Evolutionary conservation across 2,888 invertebrate genomes (phyloP), one percentile per base, ranked within the genome.

Genomic region (Smittia aterrima): DNA sequence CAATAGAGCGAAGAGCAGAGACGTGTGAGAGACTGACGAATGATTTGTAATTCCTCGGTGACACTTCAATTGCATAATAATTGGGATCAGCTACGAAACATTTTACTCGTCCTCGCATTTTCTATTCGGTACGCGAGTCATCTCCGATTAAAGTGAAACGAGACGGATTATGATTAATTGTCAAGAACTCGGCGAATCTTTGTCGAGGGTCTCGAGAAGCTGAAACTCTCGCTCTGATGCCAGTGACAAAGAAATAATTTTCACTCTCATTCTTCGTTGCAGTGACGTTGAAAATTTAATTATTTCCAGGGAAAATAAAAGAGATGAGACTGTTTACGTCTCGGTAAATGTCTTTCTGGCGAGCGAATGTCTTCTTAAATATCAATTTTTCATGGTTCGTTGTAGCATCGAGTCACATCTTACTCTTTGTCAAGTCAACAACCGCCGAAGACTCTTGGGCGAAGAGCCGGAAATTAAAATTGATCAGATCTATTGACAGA

Each of bases 1-100:
- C n/a, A n/a, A n/a, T n/a, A n/a, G n/a, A n/a, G n/a, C n/a, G 32
- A 66, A 27, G 66, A 27, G 3, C 32, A 9, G 4, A 6, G 32
- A 32, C 32, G 32, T 32, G 32, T 32, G 32, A 32, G 9, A 32
- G 9, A 41, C 11, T 40, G 13, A n/a, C 13, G 20, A 22, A 16
- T 67, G n/a, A 40, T 67, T 32, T n/a, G 27, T 66, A n/a, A 27
- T 32, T 66, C 32, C 6, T 18, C 11, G 18, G 41, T 41, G 41
- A 41, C 41, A 67, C 67, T 20, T 66, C 41, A 20, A 67, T 67
- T 41, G 40, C 41, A 24, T 67, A 41, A 22, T 67, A 40, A 67
- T 67, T 22, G 41, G 20, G 47, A 68, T n/a, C 11, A 24, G n/a
- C 32, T n/a, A 4, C 6, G 18, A 18, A 47, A 22, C 58, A 58